Base-by-base conservation (phyloP, 2,797 vertebrate genomes). In the Molossus alvarezi region DNA sequence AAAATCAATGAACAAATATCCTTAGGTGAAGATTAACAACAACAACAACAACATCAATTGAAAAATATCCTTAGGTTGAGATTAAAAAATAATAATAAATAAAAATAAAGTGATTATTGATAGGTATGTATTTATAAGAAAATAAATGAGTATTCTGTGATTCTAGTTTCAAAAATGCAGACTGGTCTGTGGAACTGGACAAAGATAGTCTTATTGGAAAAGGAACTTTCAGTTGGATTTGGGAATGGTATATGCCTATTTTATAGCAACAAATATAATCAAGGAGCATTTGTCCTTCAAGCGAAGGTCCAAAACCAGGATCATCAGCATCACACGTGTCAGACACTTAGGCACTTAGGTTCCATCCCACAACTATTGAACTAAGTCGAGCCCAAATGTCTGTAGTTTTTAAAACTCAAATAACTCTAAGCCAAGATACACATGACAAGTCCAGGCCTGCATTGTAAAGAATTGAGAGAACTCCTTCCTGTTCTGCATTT, bases 131-230 rank as follows among this genome's bases (percentile, higher is more conserved):
- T 45, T 45, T 45, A 45, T 45, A 45, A 45, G 41, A 45, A 45
- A 45, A 45, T 45, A 45, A 45, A 69, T 75, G 88, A 90, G 2
- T 18, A 57, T 83, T 27, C 15, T 65, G 4, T 55, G 48, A 65
- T 29, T 83, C 87, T 71, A 84, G 75, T 62, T 97, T 93, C 3
- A 10, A 48, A 88, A 87, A 76, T 45, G 5, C 1, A 91, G 51
- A 18, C 14, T n/a, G 15, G 4, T 20, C 23, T 81, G 6, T 41
- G 33, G 2, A 73, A 33, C 0, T 29, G 23, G n/a, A 88, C 9
- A 81, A 41, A 84, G 14, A 33, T 3, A 88, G 6, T 33, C 75
- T 65, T 82, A 14, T 83, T 86, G n/a, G 27, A 85, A 95, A 69
- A 37, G 4, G 11, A 84, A 76, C 12, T 73, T 96, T 57, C 21